These are phyloP conservation scores for Argynnis bischoffii DNA, from an alignment of 2,888 invertebrate genomes.

Conservation along the genomic window DNA sequence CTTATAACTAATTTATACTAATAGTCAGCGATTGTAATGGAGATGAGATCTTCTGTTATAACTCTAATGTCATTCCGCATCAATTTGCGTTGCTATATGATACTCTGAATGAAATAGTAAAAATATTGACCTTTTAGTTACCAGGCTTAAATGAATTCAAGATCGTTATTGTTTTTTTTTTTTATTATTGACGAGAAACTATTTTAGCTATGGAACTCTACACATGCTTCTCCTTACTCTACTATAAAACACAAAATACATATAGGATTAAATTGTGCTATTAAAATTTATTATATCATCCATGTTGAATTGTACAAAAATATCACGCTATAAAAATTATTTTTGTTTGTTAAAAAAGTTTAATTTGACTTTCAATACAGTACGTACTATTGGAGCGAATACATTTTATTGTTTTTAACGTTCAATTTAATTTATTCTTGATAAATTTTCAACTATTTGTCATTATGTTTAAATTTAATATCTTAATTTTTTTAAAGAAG, in stretches of 20 bases:
- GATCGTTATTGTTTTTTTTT: constrained; percentile 5
- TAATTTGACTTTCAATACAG: too few species aligned
- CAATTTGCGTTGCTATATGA: constrained; percentile 7
- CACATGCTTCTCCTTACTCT: not conserved
- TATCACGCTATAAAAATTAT: too few species aligned
- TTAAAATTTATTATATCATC: too few species aligned
- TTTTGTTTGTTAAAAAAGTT: too few species aligned
- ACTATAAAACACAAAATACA: not conserved
- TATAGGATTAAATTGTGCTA: not conserved
- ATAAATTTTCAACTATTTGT: too few species aligned
- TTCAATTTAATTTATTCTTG: too few species aligned
- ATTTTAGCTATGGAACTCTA: too few species aligned
- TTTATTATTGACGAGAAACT: not conserved
- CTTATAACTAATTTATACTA: constrained; percentile 24
- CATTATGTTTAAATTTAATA: too few species aligned
- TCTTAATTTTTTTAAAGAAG: too few species aligned
- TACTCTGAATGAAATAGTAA: constrained; percentile 12
- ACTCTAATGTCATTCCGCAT: constrained; percentile 2
- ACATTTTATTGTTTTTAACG: too few species aligned
- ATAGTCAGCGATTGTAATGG: constrained; percentile 15
- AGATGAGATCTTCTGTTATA: constrained; percentile 2
- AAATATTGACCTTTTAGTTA: constrained; percentile 12
- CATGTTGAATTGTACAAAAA: too few species aligned
- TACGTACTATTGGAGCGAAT: too few species aligned
- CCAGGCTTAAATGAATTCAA: constrained; percentile 14